Evolutionary conservation across 2,797 vertebrate species (phyloP), one percentile per base, ranked within the genome.

Genomic region (Hemitrygon akajei): DNA sequence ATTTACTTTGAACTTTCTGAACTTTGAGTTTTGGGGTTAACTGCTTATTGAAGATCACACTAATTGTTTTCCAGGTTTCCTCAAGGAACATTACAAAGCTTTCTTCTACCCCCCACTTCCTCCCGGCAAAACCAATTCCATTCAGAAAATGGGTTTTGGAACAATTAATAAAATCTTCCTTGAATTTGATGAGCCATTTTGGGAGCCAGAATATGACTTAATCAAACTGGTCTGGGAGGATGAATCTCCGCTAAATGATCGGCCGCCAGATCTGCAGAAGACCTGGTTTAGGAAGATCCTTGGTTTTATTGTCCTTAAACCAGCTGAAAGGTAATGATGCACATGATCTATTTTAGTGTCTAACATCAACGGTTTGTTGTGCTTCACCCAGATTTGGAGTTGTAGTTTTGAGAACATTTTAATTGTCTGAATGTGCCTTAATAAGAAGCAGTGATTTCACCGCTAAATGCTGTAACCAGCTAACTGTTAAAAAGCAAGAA

Each of bases 151-250:
- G 0, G 99, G 99, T 14, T 99, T 99, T 9, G 98, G 99, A 87
- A 99, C 98, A 91, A 98, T 97, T 96, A 98, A 99, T 95, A 99
- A 99, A 96, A 97, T 99, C 94, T 98, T 97, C 95, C 95, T 98
- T 94, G 98, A 99, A 96, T 99, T 99, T 7, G 97, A 99, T 93
- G 94, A 96, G 79, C 98, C 98, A 0, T 99, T 99, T 97, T 99
- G 99, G 99, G 97, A 98, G 25, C 96, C 96, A 0, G 95, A 97
- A 94, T 97, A 97, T 95, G 95, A 98, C 94, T 22, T 95, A 93
- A 97, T 99, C 14, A 94, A 97, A 94, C 58, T 97, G 4, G 95
- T 98, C 30, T 99, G 98, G 98, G 98, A 98, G 93, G 98, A 98
- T 0, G 96, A 97, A 80, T 97, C 97, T 0, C 95, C 95, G 22